Percentiles rank a stretch among this genome's conserved stretches.
Evolutionary conservation across 2,888 invertebrate species (phyloP).

Genomic region (Acronicta aceris): DNA sequence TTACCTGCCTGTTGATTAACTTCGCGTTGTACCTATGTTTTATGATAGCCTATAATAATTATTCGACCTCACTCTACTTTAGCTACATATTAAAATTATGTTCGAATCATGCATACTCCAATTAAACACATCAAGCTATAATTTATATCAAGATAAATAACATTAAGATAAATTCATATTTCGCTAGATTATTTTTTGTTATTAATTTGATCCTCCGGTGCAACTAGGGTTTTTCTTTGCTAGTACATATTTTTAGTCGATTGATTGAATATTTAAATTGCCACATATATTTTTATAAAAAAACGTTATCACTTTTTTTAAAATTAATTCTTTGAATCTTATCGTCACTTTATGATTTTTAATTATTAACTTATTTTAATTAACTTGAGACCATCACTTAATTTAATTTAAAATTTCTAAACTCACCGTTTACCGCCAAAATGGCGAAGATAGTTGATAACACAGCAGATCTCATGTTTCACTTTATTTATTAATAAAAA

Average conservation of each 20-base stretch:
- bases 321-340: background rate
- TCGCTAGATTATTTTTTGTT: background rate
- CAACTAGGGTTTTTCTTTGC: conserved; percentile 16
- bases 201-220: conserved; percentile 8
- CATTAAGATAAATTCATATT: conserved; percentile 9
- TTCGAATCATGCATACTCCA: conserved; percentile 17
- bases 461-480: conserved; percentile 70
- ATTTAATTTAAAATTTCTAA: conserved; percentile 25
- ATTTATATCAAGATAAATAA: too few species aligned
- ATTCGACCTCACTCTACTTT: conserved; percentile 56
- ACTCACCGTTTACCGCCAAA: conserved; percentile 82
- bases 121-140: conserved; percentile 16
- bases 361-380: conserved; percentile 11
- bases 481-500: conserved; percentile 56
- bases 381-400: conserved; percentile 23
- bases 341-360: conserved; percentile 13
- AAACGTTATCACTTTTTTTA: conserved; percentile 15
- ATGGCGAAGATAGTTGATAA: conserved; percentile 67
- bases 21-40: conserved; percentile 44
- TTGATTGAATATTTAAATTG: conserved; percentile 3
- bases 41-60: conserved; percentile 49
- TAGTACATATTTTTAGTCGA: conserved; percentile 8
- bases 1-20: conserved; percentile 39
- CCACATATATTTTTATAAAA: conserved; percentile 5
- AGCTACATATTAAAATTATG: conserved; percentile 27